Base-by-base conservation (phyloP, 1,140 invertebrate genomes). In the Coelopa frigida region DNA sequence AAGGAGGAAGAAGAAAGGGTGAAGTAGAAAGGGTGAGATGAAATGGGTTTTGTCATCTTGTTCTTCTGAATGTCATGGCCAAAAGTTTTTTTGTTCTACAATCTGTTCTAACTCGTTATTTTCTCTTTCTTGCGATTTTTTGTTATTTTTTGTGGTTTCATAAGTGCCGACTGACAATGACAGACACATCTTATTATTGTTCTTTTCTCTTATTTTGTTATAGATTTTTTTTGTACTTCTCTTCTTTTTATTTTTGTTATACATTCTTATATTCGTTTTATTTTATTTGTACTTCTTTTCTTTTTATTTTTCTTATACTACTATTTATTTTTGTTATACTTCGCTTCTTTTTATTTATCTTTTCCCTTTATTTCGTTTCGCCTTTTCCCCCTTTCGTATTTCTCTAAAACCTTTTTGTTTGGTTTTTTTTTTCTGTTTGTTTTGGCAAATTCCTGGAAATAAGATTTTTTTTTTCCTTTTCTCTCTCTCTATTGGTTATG, bases 211-310 rank as follows among this genome's bases (percentile, higher is more conserved):
- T n/a, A n/a, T n/a, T n/a, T n/a, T n/a, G n/a, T n/a, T n/a, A n/a
- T n/a, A n/a, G n/a, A n/a, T n/a, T n/a, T 7, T 36, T 36, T 36
- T 36, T 14, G 6, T 14, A 8, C 18, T 14, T 12, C 5, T 36
- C 14, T 14, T 27, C 12, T 4, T 38, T 14, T 38, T 42, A 8
- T 42, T 14, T 42, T 27, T n/a, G 14, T 42, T 17, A 18, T 10
- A 24, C 31, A 6, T 18, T n/a, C 41, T 43, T 32, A 18, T 21
- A 26, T 32, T 43, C 8, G 29, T 43, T n/a, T 29, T 29, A 29
- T 39, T 20, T 4, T 18, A 17, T 37, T 11, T 37, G 15, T 11
- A 4, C 4, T 38, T 15, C 12, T 15, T 5, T 38, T 8, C n/a
- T 38, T 38, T 20, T 38, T 38, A 20, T 38, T 38, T 15, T 38